Evolutionary conservation across 2,888 invertebrate species (phyloP), one percentile per base, ranked within the genome.

Genomic region (Thera obeliscata): DNA sequence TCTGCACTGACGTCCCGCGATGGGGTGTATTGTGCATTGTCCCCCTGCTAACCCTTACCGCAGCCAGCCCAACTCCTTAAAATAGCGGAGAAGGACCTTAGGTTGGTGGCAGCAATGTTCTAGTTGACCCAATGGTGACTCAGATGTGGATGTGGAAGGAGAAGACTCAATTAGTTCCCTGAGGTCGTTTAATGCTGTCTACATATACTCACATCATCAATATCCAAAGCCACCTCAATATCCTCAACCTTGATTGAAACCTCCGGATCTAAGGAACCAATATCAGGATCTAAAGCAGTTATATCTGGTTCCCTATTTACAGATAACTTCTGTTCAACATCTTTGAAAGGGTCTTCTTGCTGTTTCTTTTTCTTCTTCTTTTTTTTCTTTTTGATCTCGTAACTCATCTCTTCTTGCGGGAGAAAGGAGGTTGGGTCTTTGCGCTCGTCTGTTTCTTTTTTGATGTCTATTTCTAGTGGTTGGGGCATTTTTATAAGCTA

Each of bases 181-280:
- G 22, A 22, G 22, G 22, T 22, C 22, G 22, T 22, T 22, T 22
- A 22, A 22, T 22, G 22, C 22, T 22, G 22, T 22, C 22, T 22
- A 22, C 22, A 22, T 5, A 35, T 69, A 87, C 90, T 87, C 77
- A 93, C 93, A 83, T 92, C 91, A 84, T 90, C 87, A 77, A 89
- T 89, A 83, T 93, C 90, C 72, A 93, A 78, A 63, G 90, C 89
- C 2, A 93, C 91, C 74, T 93, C 91, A 71, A 93, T 93, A 77
- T 91, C 87, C 71, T 93, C 93, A 11, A 87, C 93, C 75, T 93
- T 93, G 11, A 93, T 91, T 69, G 80, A 87, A 36, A 92, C 88
- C 71, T 92, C 92, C 0, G 92, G 88, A 62, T 92, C 91, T 52
- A 92, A 68, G 71, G 49, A 57, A 3, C 74, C 72, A 4, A 75